A percentile compares a stretch with the other conserved stretches of the same genome.
Conservation (phyloP, 2,113 vertebrate species). For the Ploceus nigricollis region DNA sequence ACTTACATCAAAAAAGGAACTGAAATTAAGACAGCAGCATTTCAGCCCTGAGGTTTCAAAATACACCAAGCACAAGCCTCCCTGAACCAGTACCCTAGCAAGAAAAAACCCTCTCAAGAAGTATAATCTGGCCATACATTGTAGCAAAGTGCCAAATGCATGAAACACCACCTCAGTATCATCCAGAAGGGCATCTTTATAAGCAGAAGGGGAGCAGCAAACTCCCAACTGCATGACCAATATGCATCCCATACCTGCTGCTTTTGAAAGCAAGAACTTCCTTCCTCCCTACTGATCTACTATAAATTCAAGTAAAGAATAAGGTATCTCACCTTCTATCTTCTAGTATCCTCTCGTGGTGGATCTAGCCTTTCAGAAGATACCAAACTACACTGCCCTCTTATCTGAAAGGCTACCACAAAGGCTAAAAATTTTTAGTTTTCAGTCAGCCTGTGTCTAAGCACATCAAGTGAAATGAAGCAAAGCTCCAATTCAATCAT, state of each 20-base stretch:
- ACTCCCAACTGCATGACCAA: background rate
- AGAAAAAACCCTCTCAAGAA: background rate
- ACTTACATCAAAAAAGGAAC: background rate
- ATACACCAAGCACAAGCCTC: background rate
- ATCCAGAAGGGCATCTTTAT: background rate
- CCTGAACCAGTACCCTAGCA: background rate
- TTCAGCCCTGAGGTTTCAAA: background rate
- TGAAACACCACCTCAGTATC: background rate
- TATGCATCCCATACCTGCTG: background rate
- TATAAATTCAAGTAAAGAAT: background rate
- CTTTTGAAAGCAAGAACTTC: background rate
- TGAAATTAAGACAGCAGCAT: background rate
- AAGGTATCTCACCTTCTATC: background rate
- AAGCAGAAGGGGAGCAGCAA: background rate
- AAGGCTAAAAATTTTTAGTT: background rate
- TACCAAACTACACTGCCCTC: background rate
- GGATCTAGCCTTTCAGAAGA: background rate
- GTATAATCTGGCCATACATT: background rate
- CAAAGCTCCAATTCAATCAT: background rate
- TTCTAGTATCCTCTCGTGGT: background rate
- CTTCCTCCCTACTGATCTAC: background rate
- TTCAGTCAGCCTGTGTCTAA: background rate
- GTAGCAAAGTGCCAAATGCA: background rate
- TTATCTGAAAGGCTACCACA: background rate
- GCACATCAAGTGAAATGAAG: background rate